Percentiles rank a stretch among this genome's conserved stretches.
phyloP scores from a whole-genome alignment of 2,113 vertebrate species.

The Hippolais icterina region DNA sequence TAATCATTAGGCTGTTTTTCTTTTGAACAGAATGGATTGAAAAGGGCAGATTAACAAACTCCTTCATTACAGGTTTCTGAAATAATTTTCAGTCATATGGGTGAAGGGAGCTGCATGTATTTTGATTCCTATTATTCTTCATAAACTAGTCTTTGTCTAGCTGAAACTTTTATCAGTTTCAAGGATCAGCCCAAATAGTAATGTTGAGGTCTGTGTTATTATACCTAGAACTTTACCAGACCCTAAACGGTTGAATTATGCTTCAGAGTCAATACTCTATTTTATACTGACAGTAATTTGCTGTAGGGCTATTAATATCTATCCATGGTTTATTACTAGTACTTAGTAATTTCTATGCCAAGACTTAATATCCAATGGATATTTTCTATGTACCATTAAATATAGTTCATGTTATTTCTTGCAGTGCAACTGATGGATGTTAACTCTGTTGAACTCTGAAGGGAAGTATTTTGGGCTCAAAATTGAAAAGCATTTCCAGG shows the following conservation, averaged over 20 bases:
- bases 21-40: not conserved
- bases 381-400: not conserved
- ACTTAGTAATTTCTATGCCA: not conserved
- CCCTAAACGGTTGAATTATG: not conserved
- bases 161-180: not conserved
- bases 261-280: not conserved
- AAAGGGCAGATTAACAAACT: not conserved
- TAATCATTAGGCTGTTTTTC: not conserved
- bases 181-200: not conserved
- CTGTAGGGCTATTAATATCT: not conserved
- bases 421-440: rapidly evolving
- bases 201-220: not conserved
- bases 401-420: not conserved
- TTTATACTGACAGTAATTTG: not conserved
- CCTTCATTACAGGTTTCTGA: not conserved
- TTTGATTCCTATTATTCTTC: not conserved
- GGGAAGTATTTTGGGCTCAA: not conserved
- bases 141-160: not conserved
- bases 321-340: not conserved
- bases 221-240: not conserved
- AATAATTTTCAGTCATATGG: not conserved
- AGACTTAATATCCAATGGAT: not conserved
- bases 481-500: not conserved
- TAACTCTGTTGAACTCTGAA: not conserved
- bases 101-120: not conserved